Base-by-base conservation (phyloP, 2,888 invertebrate genomes). In the Holacanthella duospinosa region DNA sequence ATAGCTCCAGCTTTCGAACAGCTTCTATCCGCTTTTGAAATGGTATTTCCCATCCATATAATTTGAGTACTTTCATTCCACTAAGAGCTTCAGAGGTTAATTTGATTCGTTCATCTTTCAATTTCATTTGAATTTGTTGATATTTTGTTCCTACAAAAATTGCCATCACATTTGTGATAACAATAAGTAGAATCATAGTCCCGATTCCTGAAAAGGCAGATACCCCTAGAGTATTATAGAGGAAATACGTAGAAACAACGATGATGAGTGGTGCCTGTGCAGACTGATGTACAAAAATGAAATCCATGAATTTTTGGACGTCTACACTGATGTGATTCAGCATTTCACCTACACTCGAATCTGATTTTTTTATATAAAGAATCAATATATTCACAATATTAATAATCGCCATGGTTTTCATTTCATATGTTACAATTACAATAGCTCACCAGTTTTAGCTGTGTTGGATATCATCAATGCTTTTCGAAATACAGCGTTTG, bases 141-240 rank as follows among this genome's bases (percentile, higher is more conserved):
- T 89, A 79, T 0, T 83, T 85, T 76, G 90, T 89, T 4, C 87
- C 85, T 12, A 16, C 12, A n/a, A 43, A 12, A 74, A 86, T 83
- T 76, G 85, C 88, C 1, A 92, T 92, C 61, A 87, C 81, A 16
- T 87, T 89, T 76, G 93, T 94, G 6, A 93, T 80, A 0, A 93
- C 93, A 68, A 97, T 91, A 64, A 96, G 82, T 59, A 95, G 83
- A 54, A 97, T 85, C 89, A 99, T 91, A 44, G 96, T 89, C 1
- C 87, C 89, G 57, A 97, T 79, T n/a, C 95, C 94, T 58, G 94
- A 92, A 6, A 97, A 78, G 1, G 95, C 92, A 0, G 94, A 89
- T 0, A 89, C 86, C 0, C 84, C 84, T 71, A 92, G 77, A 68
- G 86, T 84, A n/a, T 83, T 82, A 88, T 89, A 93, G 43, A 43